Evolutionary conservation across 2,888 invertebrate genomes (phyloP).

Genomic region (Odontocerum albicorne): DNA sequence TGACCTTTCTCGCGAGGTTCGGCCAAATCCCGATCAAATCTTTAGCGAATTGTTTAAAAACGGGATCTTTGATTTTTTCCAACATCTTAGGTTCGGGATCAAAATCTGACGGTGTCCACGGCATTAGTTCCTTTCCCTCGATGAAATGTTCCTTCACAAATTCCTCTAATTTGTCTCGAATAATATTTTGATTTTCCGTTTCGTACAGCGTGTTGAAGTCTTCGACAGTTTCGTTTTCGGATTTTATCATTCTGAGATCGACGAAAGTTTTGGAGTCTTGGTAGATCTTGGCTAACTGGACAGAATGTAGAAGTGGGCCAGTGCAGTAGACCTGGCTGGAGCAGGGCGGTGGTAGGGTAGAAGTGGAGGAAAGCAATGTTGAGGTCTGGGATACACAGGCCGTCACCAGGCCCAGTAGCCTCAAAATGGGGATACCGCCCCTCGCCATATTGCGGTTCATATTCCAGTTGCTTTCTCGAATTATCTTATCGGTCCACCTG

Average conservation of each 20-base stretch:
- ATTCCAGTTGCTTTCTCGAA: neutral
- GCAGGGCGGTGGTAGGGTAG: conserved; percentile 50
- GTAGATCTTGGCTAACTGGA: conserved; percentile 69
- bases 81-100: conserved; percentile 61
- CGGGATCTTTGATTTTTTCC: conserved; percentile 57
- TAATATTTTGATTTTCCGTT: conserved; percentile 51
- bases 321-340: conserved; percentile 71
- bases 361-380: conserved; percentile 40
- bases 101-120: conserved; percentile 64
- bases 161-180: conserved; percentile 49
- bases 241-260: conserved; percentile 68
- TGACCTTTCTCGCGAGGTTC: conserved; percentile 62
- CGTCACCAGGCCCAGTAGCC: conserved; percentile 19
- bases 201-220: conserved; percentile 61
- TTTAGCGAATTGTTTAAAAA: conserved; percentile 62
- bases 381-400: conserved; percentile 31
- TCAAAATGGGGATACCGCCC: no score
- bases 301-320: conserved; percentile 69
- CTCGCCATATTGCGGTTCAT: conserved; percentile 14
- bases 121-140: conserved; percentile 59
- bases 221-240: conserved; percentile 58
- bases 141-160: conserved; percentile 64
- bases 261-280: conserved; percentile 83
- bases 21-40: conserved; percentile 67
- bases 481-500: conserved; percentile 6